Evolutionary conservation across 2,113 vertebrate genomes (phyloP), one percentile per base, ranked within the genome.

Genomic region (Pterocles orientalis): DNA sequence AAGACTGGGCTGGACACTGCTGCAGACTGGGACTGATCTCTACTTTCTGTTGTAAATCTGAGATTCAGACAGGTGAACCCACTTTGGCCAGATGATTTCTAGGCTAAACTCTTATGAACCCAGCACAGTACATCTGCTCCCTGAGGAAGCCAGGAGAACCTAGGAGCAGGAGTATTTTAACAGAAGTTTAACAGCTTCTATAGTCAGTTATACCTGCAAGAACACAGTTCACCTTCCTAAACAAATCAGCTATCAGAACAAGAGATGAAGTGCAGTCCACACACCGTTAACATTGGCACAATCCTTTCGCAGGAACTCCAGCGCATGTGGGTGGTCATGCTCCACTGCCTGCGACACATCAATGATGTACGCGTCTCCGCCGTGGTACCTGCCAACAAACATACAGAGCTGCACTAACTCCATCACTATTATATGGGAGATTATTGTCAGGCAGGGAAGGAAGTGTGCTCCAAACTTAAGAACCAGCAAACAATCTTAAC

Each of bases 331-430:
- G 83, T 99, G 99, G 93, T 99, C 99, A 0, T 99, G 99, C 51
- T 99, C 99, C 95, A 99, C 99, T 0, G 99, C 99, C 97, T 99
- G 99, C 1, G 99, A 99, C 64, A 99, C 99, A 1, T 99, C 99
- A 1, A 99, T 99, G 95, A 99, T 98, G 94, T 98, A 98, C 29
- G 98, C 98, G 0, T 98, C 98, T 69, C 99, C 99, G 0, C 98
- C 68, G 14, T 99, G 98, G 96, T 99, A 99, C 73, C 99, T 99
- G 79, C 34, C 61, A 29, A 64, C 25, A 65, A 53, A n/a, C 18
- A 61, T 8, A 45, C 26, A 70, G 9, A 18, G 13, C 66, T 72
- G 29, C 45, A 20, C 33, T 39, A 60, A n/a, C 31, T 14, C 31
- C 53, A 28, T 7, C 5, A 0, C 39, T 14, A 5, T 16, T 28